phyloP scores from a whole-genome alignment of 2,113 vertebrate species.

The Tragelaphus imberbis region DNA sequence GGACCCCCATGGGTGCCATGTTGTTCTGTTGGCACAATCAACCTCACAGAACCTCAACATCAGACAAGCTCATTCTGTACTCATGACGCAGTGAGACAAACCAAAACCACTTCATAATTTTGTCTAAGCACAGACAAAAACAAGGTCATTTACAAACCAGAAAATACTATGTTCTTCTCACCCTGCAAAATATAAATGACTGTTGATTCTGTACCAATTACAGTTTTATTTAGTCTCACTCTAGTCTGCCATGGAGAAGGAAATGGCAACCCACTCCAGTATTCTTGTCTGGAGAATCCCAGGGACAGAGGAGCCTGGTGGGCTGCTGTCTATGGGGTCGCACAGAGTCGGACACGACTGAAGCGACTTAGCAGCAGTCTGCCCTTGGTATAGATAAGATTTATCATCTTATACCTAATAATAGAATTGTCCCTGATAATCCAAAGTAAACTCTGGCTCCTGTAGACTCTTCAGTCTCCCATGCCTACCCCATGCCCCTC shows the following conservation, averaged over 20 bases:
- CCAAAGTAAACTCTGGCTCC: neutral
- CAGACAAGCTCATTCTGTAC: neutral
- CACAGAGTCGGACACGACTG: no score
- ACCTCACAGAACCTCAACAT: neutral
- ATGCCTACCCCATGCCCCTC: neutral
- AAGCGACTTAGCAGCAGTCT: neutral
- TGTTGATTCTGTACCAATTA: neutral
- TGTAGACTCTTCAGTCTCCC: no score
- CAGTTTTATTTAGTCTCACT: neutral
- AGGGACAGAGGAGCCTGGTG: no score
- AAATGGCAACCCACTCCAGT: no score
- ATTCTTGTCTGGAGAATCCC: no score
- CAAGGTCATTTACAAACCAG: neutral
- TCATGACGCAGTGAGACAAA: neutral
- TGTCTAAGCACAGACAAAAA: neutral
- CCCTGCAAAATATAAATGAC: no score
- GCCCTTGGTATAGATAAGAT: neutral
- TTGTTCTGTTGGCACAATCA: neutral
- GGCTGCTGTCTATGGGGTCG: no score
- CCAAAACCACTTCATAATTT: neutral
- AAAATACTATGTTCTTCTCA: neutral
- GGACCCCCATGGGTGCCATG: neutral
- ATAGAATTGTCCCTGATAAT: neutral
- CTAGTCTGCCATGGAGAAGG: neutral
- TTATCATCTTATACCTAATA: neutral